Conservation (phyloP, 2,113 vertebrate genomes). For the Embiotoca jacksoni region DNA sequence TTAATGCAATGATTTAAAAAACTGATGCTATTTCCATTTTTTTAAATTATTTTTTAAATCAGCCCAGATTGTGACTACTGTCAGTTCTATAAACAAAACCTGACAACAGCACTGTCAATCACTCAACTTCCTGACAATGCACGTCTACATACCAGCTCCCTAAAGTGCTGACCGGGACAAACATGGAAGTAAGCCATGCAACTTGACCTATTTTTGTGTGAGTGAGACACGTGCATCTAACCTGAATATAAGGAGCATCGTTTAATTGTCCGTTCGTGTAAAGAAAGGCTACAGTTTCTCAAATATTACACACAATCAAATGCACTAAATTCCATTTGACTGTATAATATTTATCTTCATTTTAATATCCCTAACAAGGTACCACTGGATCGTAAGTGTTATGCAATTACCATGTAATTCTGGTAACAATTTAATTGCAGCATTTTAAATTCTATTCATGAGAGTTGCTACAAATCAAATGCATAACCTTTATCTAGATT, state of each 20-base stretch:
- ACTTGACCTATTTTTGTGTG: constrained; percentile 33
- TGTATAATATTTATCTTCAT: not conserved
- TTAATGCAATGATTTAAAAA: not conserved
- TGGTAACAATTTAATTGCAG: constrained; percentile 61
- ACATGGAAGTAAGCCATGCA: constrained; percentile 25
- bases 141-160: constrained; percentile 32
- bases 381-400: constrained; percentile 15
- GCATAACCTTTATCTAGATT: constrained; percentile 58
- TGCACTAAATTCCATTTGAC: not conserved
- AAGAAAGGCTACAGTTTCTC: constrained; percentile 2
- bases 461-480: constrained; percentile 48
- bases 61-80: not conserved
- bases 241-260: not conserved
- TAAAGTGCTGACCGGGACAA: constrained; percentile 59
- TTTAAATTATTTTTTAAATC: too few species aligned
- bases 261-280: not conserved
- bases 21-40: not conserved
- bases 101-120: constrained; percentile 48
- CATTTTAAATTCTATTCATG: constrained; percentile 59
- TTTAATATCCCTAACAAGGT: not conserved
- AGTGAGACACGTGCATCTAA: constrained; percentile 5
- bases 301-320: not conserved
- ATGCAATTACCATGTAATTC: constrained; percentile 59
- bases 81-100: constrained; percentile 43
- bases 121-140: constrained; percentile 40